Evolutionary conservation across 2,113 vertebrate genomes (phyloP), one percentile per base, ranked within the genome.

Genomic region (Theropithecus gelada): DNA sequence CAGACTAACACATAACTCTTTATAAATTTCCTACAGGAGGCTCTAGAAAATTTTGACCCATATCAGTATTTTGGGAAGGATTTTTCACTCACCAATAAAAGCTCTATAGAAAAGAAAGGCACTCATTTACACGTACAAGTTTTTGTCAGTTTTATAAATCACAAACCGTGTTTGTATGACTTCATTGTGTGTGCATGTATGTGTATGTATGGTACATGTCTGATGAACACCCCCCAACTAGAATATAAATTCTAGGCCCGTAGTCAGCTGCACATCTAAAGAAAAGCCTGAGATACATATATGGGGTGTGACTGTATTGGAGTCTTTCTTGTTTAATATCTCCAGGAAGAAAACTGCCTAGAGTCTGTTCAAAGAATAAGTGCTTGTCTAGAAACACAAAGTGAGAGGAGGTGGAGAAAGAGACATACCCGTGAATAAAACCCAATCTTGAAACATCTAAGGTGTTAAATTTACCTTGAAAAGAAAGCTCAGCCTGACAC

Each of bases 261-360:
- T 18, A 38, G 45, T 32, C n/a, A n/a, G 8, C 22, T 48, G 35
- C 0, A 64, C 78, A 59, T 61, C 50, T 88, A 88, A 85, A 82
- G 43, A 45, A 59, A 82, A 85, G 3, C 23, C 50, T 92, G 20
- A 61, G 68, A 22, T 38, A 0, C 14, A 25, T 45, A 12, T 35
- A 45, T 18, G 72, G 13, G 5, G 0, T 59, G 4, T 17, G 12
- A 3, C 13, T 70, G 8, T 90, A 18, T 87, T 45, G 12, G 52
- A 66, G 10, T 76, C 22, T 96, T 84, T 86, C 35, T 90, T 90
- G n/a, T 76, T 59, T 94, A 91, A 61, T 87, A 30, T 92, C 40
- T 91, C 25, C 38, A 83, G 35, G 76, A 68, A 55, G 40, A 50
- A 92, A 82, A 75, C 18, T 22, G 1, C 4, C 5, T 85, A 59